Conservation (phyloP, 1,140 invertebrate species). For the Cecropterus lyciades region DNA sequence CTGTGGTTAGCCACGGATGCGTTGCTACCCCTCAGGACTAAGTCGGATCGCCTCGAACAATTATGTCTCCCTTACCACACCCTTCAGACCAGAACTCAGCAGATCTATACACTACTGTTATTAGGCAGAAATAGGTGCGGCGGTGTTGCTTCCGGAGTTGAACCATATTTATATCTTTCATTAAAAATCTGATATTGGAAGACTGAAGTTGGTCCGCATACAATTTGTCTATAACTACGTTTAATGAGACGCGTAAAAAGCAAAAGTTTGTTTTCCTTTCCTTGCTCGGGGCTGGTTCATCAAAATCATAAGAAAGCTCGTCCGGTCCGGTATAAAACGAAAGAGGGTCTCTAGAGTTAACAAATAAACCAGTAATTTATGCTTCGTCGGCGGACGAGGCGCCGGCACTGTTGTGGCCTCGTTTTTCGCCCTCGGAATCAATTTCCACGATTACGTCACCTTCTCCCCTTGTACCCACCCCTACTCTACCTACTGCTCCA, state of each 20-base stretch:
- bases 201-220: not conserved
- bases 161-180: not conserved
- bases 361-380: conserved; percentile 67
- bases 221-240: conserved; percentile 10
- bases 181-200: not conserved
- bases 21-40: too few species aligned
- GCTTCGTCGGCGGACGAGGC: conserved; percentile 51
- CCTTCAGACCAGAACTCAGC: too few species aligned
- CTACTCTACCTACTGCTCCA: conserved; percentile 27
- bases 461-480: conserved; percentile 37
- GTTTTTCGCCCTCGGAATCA: conserved; percentile 72
- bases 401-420: conserved; percentile 62
- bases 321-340: conserved; percentile 13
- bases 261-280: conserved; percentile 18
- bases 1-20: too few species aligned
- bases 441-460: conserved; percentile 67
- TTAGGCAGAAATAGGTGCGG: too few species aligned
- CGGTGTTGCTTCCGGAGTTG: too few species aligned
- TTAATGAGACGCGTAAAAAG: conserved; percentile 7
- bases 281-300: conserved; percentile 4
- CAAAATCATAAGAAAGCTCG: conserved; percentile 5
- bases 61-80: too few species aligned
- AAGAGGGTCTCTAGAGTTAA: conserved; percentile 51
- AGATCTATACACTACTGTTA: too few species aligned
- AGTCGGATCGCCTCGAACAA: too few species aligned